Percentiles rank a stretch among this genome's conserved stretches.
Conservation (phyloP, 2,888 invertebrate species). For the Eubasilissa splendida region DNA sequence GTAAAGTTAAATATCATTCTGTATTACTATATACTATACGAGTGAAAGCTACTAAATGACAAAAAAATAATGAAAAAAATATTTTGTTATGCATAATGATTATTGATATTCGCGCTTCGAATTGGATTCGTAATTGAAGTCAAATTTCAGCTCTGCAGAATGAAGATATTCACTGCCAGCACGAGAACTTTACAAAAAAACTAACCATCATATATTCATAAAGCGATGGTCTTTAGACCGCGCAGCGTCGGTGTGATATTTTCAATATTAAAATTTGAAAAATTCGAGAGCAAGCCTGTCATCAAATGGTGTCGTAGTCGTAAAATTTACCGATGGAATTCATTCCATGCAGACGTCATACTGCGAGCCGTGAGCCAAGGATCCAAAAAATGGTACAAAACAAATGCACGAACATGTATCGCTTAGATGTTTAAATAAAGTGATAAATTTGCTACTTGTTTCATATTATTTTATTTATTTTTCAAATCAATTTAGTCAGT, state of each 20-base stretch:
- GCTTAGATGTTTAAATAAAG: constrained; percentile 3
- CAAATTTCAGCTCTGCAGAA: background rate
- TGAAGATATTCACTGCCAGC: constrained; percentile 27
- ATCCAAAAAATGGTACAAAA: constrained; percentile 1
- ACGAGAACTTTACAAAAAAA: constrained; percentile 16
- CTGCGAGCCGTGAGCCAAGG: background rate
- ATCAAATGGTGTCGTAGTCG: constrained; percentile 1
- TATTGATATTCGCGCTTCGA: background rate
- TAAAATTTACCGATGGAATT: constrained; percentile 16
- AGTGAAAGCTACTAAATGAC: background rate
- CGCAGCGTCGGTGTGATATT: background rate
- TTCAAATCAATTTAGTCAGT: no score
- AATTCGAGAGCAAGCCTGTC: constrained; percentile 11
- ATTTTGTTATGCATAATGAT: background rate
- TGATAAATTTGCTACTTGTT: constrained; percentile 7
- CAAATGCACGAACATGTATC: constrained; percentile 9
- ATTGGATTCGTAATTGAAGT: background rate
- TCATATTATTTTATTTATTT: background rate
- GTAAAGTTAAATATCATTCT: background rate
- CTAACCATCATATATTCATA: background rate
- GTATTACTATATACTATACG: background rate
- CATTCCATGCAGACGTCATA: constrained; percentile 14
- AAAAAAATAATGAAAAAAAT: background rate
- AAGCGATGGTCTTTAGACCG: background rate
- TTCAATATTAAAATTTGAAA: constrained; percentile 12